A percentile compares a stretch with the other conserved stretches of the same genome.
phyloP scores from a whole-genome alignment of 2,888 invertebrate species.

The Camptogramma bilineatum region DNA sequence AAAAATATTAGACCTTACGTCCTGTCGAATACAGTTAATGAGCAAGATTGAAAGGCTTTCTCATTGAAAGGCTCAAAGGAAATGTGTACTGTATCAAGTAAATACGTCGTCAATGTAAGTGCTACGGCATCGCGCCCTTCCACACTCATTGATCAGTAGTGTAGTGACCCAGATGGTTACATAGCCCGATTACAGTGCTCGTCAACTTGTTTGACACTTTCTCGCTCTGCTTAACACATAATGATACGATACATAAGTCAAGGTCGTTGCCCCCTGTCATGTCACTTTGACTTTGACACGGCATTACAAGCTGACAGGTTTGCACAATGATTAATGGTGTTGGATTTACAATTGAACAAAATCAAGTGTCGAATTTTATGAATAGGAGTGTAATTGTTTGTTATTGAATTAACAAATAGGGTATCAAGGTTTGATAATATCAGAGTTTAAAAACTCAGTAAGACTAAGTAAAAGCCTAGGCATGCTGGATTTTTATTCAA shows the following conservation, averaged over 20 bases:
- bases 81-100: too few species aligned
- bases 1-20: too few species aligned
- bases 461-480: too few species aligned
- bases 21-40: too few species aligned
- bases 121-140: too few species aligned
- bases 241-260: constrained; percentile 31
- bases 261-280: constrained; percentile 35
- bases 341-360: constrained; percentile 1
- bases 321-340: constrained; percentile 16
- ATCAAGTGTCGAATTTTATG: not conserved
- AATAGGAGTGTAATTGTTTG: not conserved
- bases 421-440: too few species aligned
- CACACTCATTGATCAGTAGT: not conserved
- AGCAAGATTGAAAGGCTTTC: too few species aligned
- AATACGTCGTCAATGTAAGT: too few species aligned
- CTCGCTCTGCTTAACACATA: constrained; percentile 14
- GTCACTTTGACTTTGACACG: constrained; percentile 40
- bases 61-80: too few species aligned
- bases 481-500: too few species aligned
- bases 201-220: constrained; percentile 15
- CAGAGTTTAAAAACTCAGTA: too few species aligned
- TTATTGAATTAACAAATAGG: not conserved
- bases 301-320: constrained; percentile 35
- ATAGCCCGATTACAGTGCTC: constrained; percentile 10
- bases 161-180: constrained; percentile 10